Evolutionary conservation across 2,113 vertebrate species (phyloP).

Genomic region (Gymnarchus niloticus): DNA sequence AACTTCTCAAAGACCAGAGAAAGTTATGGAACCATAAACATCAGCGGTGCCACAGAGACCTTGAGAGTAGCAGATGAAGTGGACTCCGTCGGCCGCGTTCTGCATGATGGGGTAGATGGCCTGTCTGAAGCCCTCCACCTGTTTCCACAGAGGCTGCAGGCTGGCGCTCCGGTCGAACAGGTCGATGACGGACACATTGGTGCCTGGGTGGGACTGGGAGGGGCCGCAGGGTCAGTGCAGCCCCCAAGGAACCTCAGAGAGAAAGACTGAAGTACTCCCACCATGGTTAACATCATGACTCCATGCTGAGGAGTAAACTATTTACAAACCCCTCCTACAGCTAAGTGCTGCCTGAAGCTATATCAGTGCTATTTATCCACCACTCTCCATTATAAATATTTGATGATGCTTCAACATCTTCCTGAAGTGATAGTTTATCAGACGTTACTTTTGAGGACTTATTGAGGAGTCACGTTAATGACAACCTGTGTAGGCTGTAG

Average conservation of each 20-base stretch:
- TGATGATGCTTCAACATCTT: not conserved
- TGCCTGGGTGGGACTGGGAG: slow-evolving; percentile 77
- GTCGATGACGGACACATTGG: slow-evolving; percentile 77
- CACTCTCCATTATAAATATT: not conserved
- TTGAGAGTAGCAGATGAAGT: slow-evolving; percentile 77
- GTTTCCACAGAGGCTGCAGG: slow-evolving; percentile 79
- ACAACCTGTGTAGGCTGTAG: not conserved
- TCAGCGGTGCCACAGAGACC: slow-evolving; percentile 35
- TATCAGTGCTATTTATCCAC: not conserved
- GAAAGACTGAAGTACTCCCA: not conserved
- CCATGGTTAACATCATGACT: not conserved
- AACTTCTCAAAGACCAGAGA: slow-evolving; percentile 37
- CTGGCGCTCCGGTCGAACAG: slow-evolving; percentile 77
- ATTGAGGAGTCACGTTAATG: not conserved
- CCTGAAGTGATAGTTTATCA: no score
- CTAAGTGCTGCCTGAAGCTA: not conserved
- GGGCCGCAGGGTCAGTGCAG: not conserved
- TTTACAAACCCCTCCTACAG: not conserved
- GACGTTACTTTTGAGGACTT: no score
- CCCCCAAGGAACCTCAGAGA: not conserved
- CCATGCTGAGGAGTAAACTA: not conserved
- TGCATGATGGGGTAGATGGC: slow-evolving; percentile 81
- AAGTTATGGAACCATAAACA: no score
- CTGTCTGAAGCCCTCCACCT: slow-evolving; percentile 77
- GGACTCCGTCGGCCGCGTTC: slow-evolving; percentile 72